Percentiles rank a stretch among this genome's conserved stretches.
phyloP scores from a whole-genome alignment of 23 tunicate species.

The Trididemnum nubilum region DNA sequence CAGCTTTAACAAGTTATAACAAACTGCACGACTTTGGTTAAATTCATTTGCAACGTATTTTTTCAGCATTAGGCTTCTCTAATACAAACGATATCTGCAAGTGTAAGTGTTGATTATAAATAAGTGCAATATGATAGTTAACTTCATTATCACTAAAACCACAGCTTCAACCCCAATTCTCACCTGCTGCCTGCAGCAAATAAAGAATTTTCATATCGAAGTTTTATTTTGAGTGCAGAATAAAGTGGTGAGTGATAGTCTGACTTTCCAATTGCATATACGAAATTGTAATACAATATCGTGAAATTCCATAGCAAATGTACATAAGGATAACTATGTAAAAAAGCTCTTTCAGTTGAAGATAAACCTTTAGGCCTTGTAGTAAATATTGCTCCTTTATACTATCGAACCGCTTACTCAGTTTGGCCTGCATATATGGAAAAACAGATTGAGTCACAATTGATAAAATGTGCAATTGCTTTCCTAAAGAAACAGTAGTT shows the following conservation, averaged over 20 bases:
- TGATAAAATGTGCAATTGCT: slow-evolving; percentile 23
- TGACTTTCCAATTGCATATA: slow-evolving; percentile 67
- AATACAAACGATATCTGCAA: no score
- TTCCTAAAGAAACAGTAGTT: slow-evolving; percentile 13
- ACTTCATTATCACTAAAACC: no score
- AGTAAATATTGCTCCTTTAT: slow-evolving; percentile 13
- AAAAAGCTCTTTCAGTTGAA: slow-evolving; percentile 11
- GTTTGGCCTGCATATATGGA: slow-evolving; percentile 50
- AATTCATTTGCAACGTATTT: no score
- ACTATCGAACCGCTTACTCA: slow-evolving; percentile 20
- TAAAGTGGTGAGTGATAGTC: slow-evolving; percentile 60
- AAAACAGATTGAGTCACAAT: slow-evolving; percentile 34
- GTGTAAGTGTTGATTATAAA: no score
- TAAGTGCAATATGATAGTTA: no score
- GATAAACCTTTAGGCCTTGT: slow-evolving; percentile 15
- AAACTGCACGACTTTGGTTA: no score
- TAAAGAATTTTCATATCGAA: no score
- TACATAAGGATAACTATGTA: slow-evolving; percentile 44
- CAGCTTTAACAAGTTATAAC: no score
- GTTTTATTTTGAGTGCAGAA: slow-evolving; percentile 11
- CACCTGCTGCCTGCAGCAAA: no score
- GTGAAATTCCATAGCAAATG: slow-evolving; percentile 44
- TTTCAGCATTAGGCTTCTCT: no score
- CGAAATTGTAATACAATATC: slow-evolving; percentile 48
- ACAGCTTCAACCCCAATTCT: no score